Base-by-base conservation (phyloP, 2,888 invertebrate species). In the Lasioglossum malachurum region DNA sequence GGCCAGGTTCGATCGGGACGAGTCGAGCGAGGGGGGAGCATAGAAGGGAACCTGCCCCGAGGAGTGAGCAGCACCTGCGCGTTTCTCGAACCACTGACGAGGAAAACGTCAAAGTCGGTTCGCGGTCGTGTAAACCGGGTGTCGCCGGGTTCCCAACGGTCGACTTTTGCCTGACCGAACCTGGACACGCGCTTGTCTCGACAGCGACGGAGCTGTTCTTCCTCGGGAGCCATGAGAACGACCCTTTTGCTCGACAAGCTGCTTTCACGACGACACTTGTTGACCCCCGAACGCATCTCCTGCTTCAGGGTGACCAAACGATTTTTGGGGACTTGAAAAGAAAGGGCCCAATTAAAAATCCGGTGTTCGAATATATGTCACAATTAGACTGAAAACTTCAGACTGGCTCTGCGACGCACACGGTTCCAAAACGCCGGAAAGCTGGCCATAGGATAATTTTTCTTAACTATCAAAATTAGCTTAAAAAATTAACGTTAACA, bases 21-120 rank as follows among this genome's bases (percentile, higher is more conserved):
- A 53, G 16, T 14, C 41, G 23, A 8, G 4, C 19, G 38, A 23
- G 38, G 19, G 46, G 46, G 31, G 35, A 77, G 23, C 4, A 23
- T 10, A 19, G 27, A 12, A 49, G 4, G 38, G 77, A 73, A 82
- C 72, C 82, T 72, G 60, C 46, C 38, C n/a, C 53, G 53, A 12
- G 38, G 49, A 35, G 38, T 14, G 75, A 76, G 46, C 46, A 19
- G 80, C 82, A 87, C 80, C 87, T 86, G 85, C 78, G 44, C 76
- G 75, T 79, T 75, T 80, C 83, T 82, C 87, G 67, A 80, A 67
- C 78, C 87, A 80, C 27, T 80, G 78, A 80, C 83, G 86, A 86
- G 87, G 87, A 86, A 87, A 86, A 79, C 86, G 87, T 87, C 86
- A 80, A 78, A 78, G 80, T 87, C 82, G 78, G 78, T 87, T 86